Evolutionary conservation across 1,140 invertebrate species (phyloP), one percentile per base, ranked within the genome.

Genomic region (Mesaphorura yosii): DNA sequence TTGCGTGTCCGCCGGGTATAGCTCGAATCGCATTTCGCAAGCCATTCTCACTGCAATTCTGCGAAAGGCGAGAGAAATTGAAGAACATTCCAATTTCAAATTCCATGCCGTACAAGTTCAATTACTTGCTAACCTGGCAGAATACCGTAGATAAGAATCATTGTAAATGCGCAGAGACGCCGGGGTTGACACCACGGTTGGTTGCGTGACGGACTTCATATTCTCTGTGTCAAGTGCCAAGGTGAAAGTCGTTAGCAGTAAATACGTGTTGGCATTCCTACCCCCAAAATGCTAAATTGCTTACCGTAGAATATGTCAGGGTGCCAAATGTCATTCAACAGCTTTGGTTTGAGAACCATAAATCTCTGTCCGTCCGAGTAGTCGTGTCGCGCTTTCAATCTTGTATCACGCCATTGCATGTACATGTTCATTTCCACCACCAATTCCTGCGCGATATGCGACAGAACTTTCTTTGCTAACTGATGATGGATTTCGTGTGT

Each of bases 211-310:
- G 12, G 45, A 34, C 40, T 64, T 64, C 22, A 62, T 55, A 54
- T 64, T 57, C 57, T 64, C 62, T 64, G 51, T n/a, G n/a, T n/a
- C 19, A 3, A n/a, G n/a, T n/a, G n/a, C n/a, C n/a, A n/a, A 52
- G 22, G 6, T 22, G 31, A n/a, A 19, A 38, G 17, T 5, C 27
- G 29, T 14, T n/a, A n/a, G n/a, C n/a, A n/a, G n/a, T n/a, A n/a
- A n/a, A n/a, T n/a, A n/a, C n/a, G n/a, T n/a, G n/a, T n/a, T n/a
- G n/a, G n/a, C n/a, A n/a, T n/a, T n/a, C n/a, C n/a, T n/a, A n/a
- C n/a, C n/a, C n/a, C n/a, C n/a, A n/a, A n/a, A n/a, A n/a, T n/a
- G n/a, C n/a, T n/a, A n/a, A n/a, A n/a, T n/a, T n/a, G n/a, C 29
- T 6, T 55, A 59, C 59, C 58, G n/a, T 55, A 54, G 47, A 51